Evolutionary conservation across 2,888 invertebrate genomes (phyloP).

Genomic region (Pristionchus entomophagus): DNA sequence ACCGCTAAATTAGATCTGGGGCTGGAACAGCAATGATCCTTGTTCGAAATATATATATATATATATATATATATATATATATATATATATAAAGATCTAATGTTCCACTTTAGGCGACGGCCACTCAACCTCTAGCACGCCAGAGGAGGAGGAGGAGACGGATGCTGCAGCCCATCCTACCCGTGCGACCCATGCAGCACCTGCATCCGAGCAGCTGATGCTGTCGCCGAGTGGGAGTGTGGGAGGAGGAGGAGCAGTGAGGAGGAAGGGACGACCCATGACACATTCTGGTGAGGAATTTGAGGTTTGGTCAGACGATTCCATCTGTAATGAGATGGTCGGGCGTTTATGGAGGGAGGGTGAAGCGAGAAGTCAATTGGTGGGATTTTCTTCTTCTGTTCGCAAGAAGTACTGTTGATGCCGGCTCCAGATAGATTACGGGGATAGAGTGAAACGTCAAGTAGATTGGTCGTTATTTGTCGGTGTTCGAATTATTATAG

Average conservation of each 20-base stretch:
- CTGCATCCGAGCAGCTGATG: background rate
- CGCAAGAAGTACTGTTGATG: too few relatives aligned
- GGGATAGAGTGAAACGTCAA: background rate
- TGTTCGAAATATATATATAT: too few relatives aligned
- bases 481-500: too few relatives aligned
- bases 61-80: too few relatives aligned
- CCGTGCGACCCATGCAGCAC: background rate
- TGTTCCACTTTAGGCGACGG: background rate
- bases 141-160: constrained; percentile 22
- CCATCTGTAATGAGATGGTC: background rate
- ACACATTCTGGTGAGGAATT: constrained; percentile 6
- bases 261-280: constrained; percentile 21
- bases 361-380: background rate
- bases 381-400: background rate
- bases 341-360: background rate
- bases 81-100: too few relatives aligned
- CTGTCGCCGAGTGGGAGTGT: background rate
- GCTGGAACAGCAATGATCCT: too few relatives aligned
- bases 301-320: background rate
- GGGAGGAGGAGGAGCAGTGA: background rate
- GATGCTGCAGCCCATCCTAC: background rate
- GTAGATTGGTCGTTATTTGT: too few relatives aligned
- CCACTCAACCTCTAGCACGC: background rate
- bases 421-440: too few relatives aligned
- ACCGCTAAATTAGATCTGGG: too few relatives aligned